Conservation (phyloP, 2,113 vertebrate species). For the Ancistrus triradiatus region DNA sequence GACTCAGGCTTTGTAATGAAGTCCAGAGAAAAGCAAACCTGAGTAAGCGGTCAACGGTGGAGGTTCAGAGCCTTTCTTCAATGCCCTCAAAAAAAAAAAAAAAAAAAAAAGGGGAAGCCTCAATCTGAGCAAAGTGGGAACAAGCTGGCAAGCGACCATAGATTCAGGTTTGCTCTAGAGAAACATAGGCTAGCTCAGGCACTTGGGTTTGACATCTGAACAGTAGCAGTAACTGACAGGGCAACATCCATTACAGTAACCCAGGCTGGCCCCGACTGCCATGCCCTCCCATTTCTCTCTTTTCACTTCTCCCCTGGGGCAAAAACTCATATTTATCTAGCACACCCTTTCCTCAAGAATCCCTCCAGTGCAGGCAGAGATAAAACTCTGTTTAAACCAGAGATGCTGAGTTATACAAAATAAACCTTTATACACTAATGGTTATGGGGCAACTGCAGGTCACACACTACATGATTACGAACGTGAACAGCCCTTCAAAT, state of each 20-base stretch:
- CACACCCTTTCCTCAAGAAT: not conserved
- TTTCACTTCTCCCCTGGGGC: constrained; percentile 2
- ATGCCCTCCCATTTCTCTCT: constrained; percentile 4
- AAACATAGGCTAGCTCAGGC: constrained; percentile 12
- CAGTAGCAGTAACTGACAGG: constrained; percentile 27
- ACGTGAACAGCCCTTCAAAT: no score
- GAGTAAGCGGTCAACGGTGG: not conserved
- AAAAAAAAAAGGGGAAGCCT: no score
- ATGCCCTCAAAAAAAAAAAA: no score
- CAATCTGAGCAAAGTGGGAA: not conserved
- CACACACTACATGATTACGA: no score
- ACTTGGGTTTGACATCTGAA: constrained; percentile 28
- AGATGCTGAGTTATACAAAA: not conserved
- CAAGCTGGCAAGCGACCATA: not conserved
- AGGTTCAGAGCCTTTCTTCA: not conserved
- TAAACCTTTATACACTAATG: no score
- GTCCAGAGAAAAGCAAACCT: not conserved
- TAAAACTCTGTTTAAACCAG: not conserved
- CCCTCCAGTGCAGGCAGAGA: not conserved
- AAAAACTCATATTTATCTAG: constrained; percentile 18
- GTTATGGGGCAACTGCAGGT: no score
- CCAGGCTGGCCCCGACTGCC: constrained; percentile 1
- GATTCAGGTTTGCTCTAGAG: constrained; percentile 11
- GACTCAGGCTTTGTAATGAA: not conserved
- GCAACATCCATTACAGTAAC: constrained; percentile 16